Conservation (phyloP, 1,140 invertebrate species). For the Bombus affinis region DNA sequence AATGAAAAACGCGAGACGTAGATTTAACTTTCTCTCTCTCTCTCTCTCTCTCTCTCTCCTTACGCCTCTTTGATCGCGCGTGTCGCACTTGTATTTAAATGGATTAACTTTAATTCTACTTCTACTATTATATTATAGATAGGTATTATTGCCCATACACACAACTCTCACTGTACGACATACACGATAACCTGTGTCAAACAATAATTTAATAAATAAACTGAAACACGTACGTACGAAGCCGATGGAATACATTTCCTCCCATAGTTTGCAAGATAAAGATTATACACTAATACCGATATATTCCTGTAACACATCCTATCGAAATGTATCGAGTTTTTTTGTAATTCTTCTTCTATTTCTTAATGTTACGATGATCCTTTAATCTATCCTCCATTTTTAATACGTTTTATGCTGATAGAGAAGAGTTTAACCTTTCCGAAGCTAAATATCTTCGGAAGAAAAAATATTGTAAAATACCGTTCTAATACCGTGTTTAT, state of each 20-base stretch:
- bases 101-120: constrained; percentile 80
- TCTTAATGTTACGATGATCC: not conserved
- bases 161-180: constrained; percentile 80
- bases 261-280: not conserved
- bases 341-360: not conserved
- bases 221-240: constrained; percentile 81
- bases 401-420: not conserved
- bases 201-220: constrained; percentile 83
- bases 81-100: constrained; percentile 81
- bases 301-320: not conserved
- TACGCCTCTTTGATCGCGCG: constrained; percentile 56
- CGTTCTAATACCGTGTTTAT: constrained; percentile 7
- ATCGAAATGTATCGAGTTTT: not conserved
- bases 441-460: not conserved
- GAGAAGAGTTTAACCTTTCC: not conserved
- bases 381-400: not conserved
- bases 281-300: not conserved
- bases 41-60: constrained; percentile 18
- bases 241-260: constrained; percentile 44
- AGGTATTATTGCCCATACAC: constrained; percentile 80
- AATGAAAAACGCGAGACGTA: constrained; percentile 33
- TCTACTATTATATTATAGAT: constrained; percentile 78
- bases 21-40: not conserved
- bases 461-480: not conserved
- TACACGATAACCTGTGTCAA: constrained; percentile 81